Percentiles rank a stretch among this genome's conserved stretches.
Evolutionary conservation across 2,113 vertebrate genomes (phyloP).

Genomic region (Eublepharis macularius): DNA sequence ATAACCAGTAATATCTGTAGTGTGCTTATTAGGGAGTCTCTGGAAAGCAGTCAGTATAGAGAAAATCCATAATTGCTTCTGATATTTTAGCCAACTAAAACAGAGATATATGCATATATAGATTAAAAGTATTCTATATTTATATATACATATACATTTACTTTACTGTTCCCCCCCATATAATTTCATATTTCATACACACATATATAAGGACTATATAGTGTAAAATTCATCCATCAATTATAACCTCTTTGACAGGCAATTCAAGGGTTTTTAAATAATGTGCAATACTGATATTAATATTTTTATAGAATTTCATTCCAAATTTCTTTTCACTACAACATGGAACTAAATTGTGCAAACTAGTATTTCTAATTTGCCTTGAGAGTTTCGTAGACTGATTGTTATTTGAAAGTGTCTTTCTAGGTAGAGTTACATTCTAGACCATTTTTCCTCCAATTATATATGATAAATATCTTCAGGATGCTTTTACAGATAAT

Average conservation of each 20-base stretch:
- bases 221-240: too few relatives aligned
- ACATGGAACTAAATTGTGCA: constrained; percentile 37
- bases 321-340: constrained; percentile 28
- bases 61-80: background rate
- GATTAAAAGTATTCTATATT: background rate
- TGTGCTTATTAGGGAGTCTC: constrained; percentile 37
- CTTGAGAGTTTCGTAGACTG: constrained; percentile 34
- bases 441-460: constrained; percentile 41
- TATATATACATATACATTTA: background rate
- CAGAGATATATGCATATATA: background rate
- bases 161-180: background rate
- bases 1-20: background rate
- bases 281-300: background rate
- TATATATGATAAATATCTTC: constrained; percentile 54
- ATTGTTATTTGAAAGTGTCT: constrained; percentile 39
- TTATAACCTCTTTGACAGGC: background rate
- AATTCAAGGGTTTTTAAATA: constrained; percentile 8
- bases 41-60: constrained; percentile 2
- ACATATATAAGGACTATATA: background rate
- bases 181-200: background rate
- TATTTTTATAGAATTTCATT: constrained; percentile 12
- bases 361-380: constrained; percentile 30
- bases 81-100: background rate
- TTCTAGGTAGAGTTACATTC: background rate
- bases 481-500: constrained; percentile 12